Percentiles rank a stretch among this genome's conserved stretches.
Evolutionary conservation across 2,888 invertebrate genomes (phyloP).

Genomic region (Eilema caniola): DNA sequence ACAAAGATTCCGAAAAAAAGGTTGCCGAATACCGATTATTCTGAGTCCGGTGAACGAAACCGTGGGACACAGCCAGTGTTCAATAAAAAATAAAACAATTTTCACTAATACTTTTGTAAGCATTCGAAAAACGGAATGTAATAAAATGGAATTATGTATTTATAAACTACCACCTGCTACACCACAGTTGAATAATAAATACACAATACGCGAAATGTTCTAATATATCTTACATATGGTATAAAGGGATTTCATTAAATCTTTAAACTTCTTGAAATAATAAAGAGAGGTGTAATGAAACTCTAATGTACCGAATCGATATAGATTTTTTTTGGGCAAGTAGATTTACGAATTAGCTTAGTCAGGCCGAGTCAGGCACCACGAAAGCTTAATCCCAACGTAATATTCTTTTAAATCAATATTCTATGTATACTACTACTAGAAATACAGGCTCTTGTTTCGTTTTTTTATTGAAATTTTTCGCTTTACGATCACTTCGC

Average conservation of each 20-base stretch:
- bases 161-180: not conserved
- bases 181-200: not conserved
- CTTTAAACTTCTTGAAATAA: not conserved
- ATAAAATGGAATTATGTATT: slow-evolving; percentile 2
- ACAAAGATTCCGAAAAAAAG: too few relatives aligned
- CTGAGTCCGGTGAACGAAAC: too few relatives aligned
- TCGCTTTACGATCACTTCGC: too few relatives aligned
- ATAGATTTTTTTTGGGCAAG: not conserved
- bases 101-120: not conserved
- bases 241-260: not conserved
- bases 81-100: too few relatives aligned
- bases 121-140: not conserved
- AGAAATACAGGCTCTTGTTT: too few relatives aligned
- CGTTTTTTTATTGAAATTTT: too few relatives aligned
- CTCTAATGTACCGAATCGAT: not conserved
- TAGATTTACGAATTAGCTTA: not conserved
- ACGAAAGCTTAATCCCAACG: too few relatives aligned
- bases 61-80: too few relatives aligned
- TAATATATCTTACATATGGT: not conserved
- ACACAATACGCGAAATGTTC: not conserved
- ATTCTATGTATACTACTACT: too few relatives aligned
- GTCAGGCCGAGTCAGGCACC: not conserved
- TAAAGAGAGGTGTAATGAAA: not conserved
- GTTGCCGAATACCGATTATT: too few relatives aligned
- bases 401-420: too few relatives aligned